Conservation (phyloP, 2,113 vertebrate genomes). For the Dissostichus mawsoni region DNA sequence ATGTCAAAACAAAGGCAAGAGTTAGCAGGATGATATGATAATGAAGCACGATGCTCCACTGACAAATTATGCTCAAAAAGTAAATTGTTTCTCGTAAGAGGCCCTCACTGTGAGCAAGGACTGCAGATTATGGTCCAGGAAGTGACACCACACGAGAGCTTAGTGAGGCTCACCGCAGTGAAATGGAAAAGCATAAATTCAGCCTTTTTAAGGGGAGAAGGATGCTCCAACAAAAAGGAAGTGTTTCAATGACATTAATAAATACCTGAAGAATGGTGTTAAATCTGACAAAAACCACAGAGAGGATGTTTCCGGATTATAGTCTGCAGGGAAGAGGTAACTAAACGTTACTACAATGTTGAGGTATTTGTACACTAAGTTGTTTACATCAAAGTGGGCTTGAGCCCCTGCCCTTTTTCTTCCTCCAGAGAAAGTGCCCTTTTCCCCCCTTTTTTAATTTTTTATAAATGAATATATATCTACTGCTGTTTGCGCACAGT, state of each 20-base stretch:
- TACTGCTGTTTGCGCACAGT: too few relatives aligned
- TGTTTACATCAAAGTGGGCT: background rate
- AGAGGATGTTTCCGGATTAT: background rate
- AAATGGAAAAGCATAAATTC: constrained; percentile 40
- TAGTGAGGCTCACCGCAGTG: constrained; percentile 29
- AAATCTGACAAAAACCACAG: constrained; percentile 22
- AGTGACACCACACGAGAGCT: constrained; percentile 55
- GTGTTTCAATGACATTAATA: constrained; percentile 23
- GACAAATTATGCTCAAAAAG: constrained; percentile 83
- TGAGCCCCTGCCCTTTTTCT: too few relatives aligned
- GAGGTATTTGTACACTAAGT: background rate
- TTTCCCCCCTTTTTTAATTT: too few relatives aligned
- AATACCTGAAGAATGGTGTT: constrained; percentile 9
- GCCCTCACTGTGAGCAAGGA: constrained; percentile 56
- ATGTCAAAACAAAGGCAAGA: constrained; percentile 84
- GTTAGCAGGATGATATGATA: constrained; percentile 85
- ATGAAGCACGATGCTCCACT: constrained; percentile 74
- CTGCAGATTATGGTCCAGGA: constrained; percentile 41
- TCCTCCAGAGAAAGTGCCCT: too few relatives aligned
- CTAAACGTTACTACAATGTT: background rate
- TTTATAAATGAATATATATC: too few relatives aligned
- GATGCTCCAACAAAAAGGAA: background rate
- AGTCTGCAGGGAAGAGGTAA: background rate
- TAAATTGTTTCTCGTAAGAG: constrained; percentile 76
- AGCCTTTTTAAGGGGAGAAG: background rate